Conservation (phyloP, 2,797 vertebrate genomes). For the Odontamblyopus rebecca region DNA sequence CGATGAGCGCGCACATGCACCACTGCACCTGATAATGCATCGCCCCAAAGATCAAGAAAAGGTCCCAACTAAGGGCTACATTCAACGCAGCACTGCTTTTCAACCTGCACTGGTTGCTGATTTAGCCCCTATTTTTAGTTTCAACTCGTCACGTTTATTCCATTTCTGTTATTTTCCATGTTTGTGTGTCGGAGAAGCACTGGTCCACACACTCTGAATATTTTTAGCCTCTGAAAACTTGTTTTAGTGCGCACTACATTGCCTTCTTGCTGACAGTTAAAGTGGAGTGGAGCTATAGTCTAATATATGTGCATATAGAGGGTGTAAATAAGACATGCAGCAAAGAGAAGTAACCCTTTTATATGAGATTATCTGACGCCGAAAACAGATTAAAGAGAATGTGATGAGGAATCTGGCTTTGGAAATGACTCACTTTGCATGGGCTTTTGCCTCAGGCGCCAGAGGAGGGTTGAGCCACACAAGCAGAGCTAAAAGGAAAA, state of each 20-base stretch:
- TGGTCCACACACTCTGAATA: constrained; percentile 48
- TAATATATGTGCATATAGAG: constrained; percentile 25
- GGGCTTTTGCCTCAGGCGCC: constrained; percentile 45
- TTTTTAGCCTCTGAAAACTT: constrained; percentile 43
- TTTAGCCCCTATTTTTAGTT: constrained; percentile 43
- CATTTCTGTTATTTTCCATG: constrained; percentile 8
- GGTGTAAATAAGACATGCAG: constrained; percentile 13
- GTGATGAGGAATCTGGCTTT: constrained; percentile 43
- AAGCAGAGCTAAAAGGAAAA: constrained; percentile 26
- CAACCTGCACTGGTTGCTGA: constrained; percentile 62
- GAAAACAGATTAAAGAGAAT: constrained; percentile 24
- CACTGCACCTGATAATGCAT: constrained; percentile 73
- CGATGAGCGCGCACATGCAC: constrained; percentile 69
- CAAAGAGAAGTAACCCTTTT: constrained; percentile 2
- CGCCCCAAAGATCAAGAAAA: constrained; percentile 70
- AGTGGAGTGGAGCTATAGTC: constrained; percentile 25
- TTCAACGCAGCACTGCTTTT: constrained; percentile 66
- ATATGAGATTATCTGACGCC: constrained; percentile 15
- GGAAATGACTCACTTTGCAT: constrained; percentile 52
- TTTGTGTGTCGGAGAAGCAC: constrained; percentile 24
- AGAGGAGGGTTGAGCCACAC: constrained; percentile 33
- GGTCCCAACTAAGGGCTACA: constrained; percentile 69
- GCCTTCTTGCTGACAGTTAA: constrained; percentile 28
- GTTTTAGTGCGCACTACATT: constrained; percentile 33
- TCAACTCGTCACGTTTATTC: constrained; percentile 5